Conservation (phyloP, 1,140 invertebrate genomes). For the Aphidius ervi region DNA sequence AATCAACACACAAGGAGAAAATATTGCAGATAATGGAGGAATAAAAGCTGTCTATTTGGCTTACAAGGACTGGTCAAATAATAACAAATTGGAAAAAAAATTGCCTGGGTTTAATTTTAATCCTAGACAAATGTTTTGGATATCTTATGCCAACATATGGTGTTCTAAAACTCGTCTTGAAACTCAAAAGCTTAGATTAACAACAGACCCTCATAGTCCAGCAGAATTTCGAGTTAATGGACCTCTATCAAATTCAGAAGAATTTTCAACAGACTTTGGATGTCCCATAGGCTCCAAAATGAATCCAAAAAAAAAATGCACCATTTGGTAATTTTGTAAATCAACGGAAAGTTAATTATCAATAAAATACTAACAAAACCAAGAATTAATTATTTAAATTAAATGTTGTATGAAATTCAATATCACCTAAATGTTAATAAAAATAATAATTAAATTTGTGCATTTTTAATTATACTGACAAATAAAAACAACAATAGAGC, state of each 20-base stretch:
- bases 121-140: conserved; percentile 9
- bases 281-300: conserved; percentile 70
- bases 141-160: conserved; percentile 47
- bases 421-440: too few relatives aligned
- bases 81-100: conserved; percentile 60
- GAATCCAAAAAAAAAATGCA: conserved; percentile 83
- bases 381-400: too few relatives aligned
- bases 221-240: conserved; percentile 54
- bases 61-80: conserved; percentile 66
- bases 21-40: conserved; percentile 87
- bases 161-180: conserved; percentile 59
- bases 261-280: conserved; percentile 76
- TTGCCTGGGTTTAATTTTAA: conserved; percentile 52
- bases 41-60: conserved; percentile 82
- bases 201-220: conserved; percentile 65
- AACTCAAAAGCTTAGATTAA: conserved; percentile 64
- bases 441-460: too few relatives aligned
- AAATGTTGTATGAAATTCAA: too few relatives aligned
- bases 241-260: conserved; percentile 34
- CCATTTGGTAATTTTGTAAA: conserved; percentile 79
- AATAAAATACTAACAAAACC: too few relatives aligned
- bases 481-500: too few relatives aligned
- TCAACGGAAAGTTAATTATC: too few relatives aligned
- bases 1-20: conserved; percentile 83
- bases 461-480: too few relatives aligned